A percentile compares a stretch with the other conserved stretches of the same genome.
These are phyloP conservation scores for Meandrusa payeni DNA, from an alignment of 2,888 invertebrate species.

Conservation along the genomic window DNA sequence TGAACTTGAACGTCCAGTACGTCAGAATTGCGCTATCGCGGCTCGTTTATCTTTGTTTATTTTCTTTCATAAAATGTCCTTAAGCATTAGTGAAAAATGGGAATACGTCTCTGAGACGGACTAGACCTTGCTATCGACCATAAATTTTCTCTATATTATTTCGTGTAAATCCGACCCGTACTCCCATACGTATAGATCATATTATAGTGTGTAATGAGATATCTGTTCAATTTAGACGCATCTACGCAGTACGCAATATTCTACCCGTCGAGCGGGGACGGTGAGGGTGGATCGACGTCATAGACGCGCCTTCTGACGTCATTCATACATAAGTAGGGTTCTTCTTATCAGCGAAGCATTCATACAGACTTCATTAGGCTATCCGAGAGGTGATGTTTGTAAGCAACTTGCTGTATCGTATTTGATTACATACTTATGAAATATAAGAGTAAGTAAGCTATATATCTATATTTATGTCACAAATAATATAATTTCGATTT, in stretches of 20 bases:
- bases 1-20: no score
- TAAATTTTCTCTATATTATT: no score
- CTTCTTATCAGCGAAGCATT: slow-evolving; percentile 3
- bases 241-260: slow-evolving; percentile 46
- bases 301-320: slow-evolving; percentile 39
- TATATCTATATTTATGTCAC: no score
- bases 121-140: slow-evolving; percentile 21
- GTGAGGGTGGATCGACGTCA: slow-evolving; percentile 40
- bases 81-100: not conserved
- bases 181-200: slow-evolving; percentile 4
- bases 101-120: slow-evolving; percentile 1
- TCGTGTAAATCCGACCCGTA: slow-evolving; percentile 22
- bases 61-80: not conserved
- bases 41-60: no score
- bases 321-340: slow-evolving; percentile 2
- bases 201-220: slow-evolving; percentile 8
- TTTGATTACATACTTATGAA: no score
- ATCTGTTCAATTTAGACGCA: slow-evolving; percentile 27
- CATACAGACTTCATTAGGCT: no score
- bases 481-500: no score
- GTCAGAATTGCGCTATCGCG: no score
- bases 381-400: no score
- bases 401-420: no score
- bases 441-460: no score
- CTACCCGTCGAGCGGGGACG: slow-evolving; percentile 10